Percentiles rank a stretch among this genome's conserved stretches.
Conservation (phyloP, 2,797 vertebrate genomes). For the Gymnocypris eckloni region DNA sequence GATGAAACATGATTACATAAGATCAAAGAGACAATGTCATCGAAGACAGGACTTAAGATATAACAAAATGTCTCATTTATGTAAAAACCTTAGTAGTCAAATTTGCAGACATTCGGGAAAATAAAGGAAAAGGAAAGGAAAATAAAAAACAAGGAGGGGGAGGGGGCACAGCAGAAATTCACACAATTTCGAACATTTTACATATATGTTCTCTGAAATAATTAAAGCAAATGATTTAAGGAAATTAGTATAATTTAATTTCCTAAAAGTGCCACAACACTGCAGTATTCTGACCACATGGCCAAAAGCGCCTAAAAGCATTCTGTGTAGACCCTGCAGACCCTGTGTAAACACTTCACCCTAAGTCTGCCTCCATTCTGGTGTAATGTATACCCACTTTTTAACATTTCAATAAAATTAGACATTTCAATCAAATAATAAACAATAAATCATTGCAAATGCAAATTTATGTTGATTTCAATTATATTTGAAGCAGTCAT, state of each 20-base stretch:
- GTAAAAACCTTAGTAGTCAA: neutral
- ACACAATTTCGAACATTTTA: neutral
- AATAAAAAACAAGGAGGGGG: neutral
- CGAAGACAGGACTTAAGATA: neutral
- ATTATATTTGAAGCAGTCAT: neutral
- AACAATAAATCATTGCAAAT: neutral
- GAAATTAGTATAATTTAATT: neutral
- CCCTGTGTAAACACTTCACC: too few relatives aligned
- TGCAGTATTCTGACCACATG: neutral
- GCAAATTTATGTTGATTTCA: neutral
- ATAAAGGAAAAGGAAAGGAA: neutral
- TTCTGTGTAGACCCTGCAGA: too few relatives aligned
- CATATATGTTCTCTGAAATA: neutral
- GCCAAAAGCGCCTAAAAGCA: too few relatives aligned
- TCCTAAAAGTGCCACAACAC: too few relatives aligned
- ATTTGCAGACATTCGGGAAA: neutral
- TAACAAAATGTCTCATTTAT: neutral
- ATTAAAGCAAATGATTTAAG: neutral
- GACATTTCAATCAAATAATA: too few relatives aligned
- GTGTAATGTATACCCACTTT: neutral
- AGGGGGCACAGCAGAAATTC: neutral
- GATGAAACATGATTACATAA: conserved; percentile 10
- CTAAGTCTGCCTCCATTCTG: neutral
- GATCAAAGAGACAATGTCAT: neutral
- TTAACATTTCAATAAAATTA: neutral